Percentiles rank a stretch among this genome's conserved stretches.
These are phyloP conservation scores for Hycleus phaleratus DNA, from an alignment of 1,140 invertebrate genomes.

Conservation along the genomic window DNA sequence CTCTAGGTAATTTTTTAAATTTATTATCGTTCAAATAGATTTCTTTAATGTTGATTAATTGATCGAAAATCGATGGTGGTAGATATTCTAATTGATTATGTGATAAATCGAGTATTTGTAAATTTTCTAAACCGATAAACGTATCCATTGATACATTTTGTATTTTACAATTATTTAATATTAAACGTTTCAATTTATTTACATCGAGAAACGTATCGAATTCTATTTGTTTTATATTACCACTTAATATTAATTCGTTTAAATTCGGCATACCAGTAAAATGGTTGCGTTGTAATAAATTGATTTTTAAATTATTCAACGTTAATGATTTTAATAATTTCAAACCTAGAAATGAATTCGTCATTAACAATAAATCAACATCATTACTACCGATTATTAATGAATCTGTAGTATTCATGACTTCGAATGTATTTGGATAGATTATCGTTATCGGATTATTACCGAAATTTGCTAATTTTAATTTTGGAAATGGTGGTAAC, in stretches of 20 bases:
- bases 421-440: slow-evolving; percentile 62
- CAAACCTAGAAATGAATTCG: slow-evolving; percentile 57
- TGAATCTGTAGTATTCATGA: slow-evolving; percentile 58
- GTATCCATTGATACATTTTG: slow-evolving; percentile 58
- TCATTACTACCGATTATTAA: slow-evolving; percentile 51
- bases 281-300: slow-evolving; percentile 50
- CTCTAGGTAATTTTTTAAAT: slow-evolving; percentile 47
- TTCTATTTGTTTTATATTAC: slow-evolving; percentile 51
- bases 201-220: slow-evolving; percentile 60
- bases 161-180: slow-evolving; percentile 55
- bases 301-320: slow-evolving; percentile 50
- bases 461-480: slow-evolving; percentile 52
- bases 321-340: slow-evolving; percentile 46
- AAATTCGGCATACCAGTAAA: slow-evolving; percentile 52
- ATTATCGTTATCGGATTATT: slow-evolving; percentile 59
- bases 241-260: slow-evolving; percentile 47
- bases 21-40: slow-evolving; percentile 55
- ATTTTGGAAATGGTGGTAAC: slow-evolving; percentile 59
- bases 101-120: slow-evolving; percentile 55
- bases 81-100: slow-evolving; percentile 52
- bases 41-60: slow-evolving; percentile 51
- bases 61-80: slow-evolving; percentile 54
- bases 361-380: slow-evolving; percentile 47
- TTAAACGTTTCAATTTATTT: slow-evolving; percentile 48
- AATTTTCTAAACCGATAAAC: slow-evolving; percentile 53